Base-by-base conservation (phyloP, 2,797 vertebrate genomes). In the Sylvia borin region DNA sequence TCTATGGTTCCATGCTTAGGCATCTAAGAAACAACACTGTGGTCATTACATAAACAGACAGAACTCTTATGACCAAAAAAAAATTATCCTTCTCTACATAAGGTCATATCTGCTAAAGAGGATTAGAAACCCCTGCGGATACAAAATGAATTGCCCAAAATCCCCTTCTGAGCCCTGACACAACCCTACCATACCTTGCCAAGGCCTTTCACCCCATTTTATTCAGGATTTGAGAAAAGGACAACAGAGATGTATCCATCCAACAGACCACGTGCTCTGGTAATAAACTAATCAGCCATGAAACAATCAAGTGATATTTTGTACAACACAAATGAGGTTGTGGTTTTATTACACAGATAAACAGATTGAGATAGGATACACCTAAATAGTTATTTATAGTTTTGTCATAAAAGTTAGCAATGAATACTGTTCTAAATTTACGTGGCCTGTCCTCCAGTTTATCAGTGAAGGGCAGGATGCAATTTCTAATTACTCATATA, bases 321-420 rank as follows among this genome's bases (percentile, higher is more conserved):
- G 51, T 72, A 32, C 80, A 67, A 47, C 9, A 45, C 71, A 67
- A 78, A 57, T 9, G 34, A 2, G 1, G 32, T 8, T 60, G 40
- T n/a, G 58, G 3, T 72, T 96, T 88, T 84, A 87, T 77, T 55
- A 51, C 45, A 15, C 6, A 21, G 48, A 42, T 51, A 79, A 80
- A 64, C n/a, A 71, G 67, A 60, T 12, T 32, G 84, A 79, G 21
- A n/a, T 27, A 74, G 57, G 74, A 85, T 74, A 74, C 71, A 87
- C 67, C 88, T 73, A 87, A 79, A 84, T 25, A 47, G 25, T 90
- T 94, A 90, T 64, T 96, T 94, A 81, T 42, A 67, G 72, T 48
- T 88, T 86, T 82, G 48, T 43, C 76, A 54, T 93, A 68, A 86
- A 91, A 84, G 25, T 79, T 84, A 76, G 81, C 34, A 91, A 32